Conservation (phyloP, 2,113 vertebrate genomes). For the Pomatorhinus ruficollis region DNA sequence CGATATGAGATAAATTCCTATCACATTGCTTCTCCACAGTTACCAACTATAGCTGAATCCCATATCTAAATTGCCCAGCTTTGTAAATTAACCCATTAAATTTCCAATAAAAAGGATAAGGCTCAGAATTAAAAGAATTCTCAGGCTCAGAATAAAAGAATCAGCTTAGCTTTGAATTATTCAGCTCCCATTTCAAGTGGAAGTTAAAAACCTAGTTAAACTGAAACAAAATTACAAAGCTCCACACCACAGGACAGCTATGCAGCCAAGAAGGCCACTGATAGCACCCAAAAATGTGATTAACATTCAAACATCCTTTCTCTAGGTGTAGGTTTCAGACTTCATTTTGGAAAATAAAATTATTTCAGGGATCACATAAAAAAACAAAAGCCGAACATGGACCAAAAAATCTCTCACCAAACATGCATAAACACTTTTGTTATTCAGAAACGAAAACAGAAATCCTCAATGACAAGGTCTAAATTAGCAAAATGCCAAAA, state of each 20-base stretch:
- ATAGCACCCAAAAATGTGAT: not conserved
- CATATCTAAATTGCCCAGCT: not conserved
- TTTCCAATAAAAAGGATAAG: not conserved
- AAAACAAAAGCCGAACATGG: not conserved
- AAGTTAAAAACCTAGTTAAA: not conserved
- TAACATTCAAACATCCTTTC: not conserved
- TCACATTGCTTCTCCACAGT: not conserved
- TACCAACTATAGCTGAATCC: not conserved
- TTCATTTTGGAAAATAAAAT: not conserved
- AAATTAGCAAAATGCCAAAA: not conserved
- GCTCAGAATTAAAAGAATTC: not conserved
- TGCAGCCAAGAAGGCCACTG: not conserved
- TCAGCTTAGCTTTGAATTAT: not conserved
- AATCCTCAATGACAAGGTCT: not conserved
- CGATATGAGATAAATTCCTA: not conserved
- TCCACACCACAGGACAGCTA: not conserved
- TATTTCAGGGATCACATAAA: not conserved
- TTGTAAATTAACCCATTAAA: not conserved
- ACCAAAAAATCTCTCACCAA: not conserved
- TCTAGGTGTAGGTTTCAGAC: not conserved
- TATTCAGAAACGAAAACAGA: not conserved
- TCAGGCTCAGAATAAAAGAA: not conserved
- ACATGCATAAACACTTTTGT: not conserved
- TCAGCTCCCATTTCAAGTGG: not conserved
- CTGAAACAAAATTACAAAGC: not conserved